Percentiles rank a stretch among this genome's conserved stretches.
Evolutionary conservation across 1,140 invertebrate species (phyloP).

Genomic region (Wiebesia pumilae): DNA sequence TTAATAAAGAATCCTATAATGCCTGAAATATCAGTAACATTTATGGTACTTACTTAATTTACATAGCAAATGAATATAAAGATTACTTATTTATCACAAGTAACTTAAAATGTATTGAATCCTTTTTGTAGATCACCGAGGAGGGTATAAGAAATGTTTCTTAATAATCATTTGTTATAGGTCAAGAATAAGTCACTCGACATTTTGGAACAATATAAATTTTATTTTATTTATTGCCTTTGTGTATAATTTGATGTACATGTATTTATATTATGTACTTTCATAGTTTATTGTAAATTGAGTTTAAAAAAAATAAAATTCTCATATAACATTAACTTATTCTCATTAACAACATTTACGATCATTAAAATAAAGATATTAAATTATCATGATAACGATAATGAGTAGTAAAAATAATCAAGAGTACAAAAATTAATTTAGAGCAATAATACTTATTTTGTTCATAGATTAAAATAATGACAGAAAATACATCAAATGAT

Average conservation of each 20-base stretch:
- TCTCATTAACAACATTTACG: background rate
- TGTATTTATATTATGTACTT: constrained; percentile 32
- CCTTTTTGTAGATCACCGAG: constrained; percentile 69
- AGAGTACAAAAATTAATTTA: constrained; percentile 44
- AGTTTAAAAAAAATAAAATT: constrained; percentile 16
- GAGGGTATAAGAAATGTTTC: constrained; percentile 73
- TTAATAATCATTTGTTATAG: constrained; percentile 56
- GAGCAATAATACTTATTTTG: constrained; percentile 28
- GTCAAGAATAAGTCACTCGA: constrained; percentile 34
- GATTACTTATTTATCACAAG: constrained; percentile 8
- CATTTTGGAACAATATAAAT: constrained; percentile 22
- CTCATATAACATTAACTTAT: background rate
- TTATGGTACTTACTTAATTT: constrained; percentile 57
- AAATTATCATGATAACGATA: background rate
- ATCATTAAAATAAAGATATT: background rate
- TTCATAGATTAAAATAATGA: constrained; percentile 4
- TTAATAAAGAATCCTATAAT: constrained; percentile 61
- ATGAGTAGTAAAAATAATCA: constrained; percentile 25
- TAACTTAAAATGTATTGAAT: constrained; percentile 31
- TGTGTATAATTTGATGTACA: constrained; percentile 7
- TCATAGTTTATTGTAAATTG: background rate
- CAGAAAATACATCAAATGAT: constrained; percentile 5
- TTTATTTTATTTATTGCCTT: constrained; percentile 11
- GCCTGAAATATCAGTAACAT: constrained; percentile 58
- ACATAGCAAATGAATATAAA: constrained; percentile 25